phyloP scores from a whole-genome alignment of 2,888 invertebrate species.

The Muschampia staudingeri region DNA sequence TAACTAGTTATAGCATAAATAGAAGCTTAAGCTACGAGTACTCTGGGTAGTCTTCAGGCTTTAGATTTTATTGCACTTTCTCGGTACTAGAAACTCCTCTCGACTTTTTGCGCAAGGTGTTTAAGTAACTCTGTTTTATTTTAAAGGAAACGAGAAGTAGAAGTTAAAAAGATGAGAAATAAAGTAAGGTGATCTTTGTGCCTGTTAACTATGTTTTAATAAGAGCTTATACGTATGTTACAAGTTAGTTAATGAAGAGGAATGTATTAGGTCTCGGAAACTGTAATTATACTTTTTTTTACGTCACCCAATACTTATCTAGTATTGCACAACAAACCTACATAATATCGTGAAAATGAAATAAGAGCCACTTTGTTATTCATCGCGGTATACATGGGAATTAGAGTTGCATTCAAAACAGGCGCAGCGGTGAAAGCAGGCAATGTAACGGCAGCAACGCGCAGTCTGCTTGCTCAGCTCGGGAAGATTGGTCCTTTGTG shows the following conservation, averaged over 20 bases:
- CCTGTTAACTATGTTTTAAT: no score
- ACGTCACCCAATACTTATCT: neutral
- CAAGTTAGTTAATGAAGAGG: neutral
- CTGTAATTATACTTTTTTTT: neutral
- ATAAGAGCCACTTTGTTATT: conserved; percentile 40
- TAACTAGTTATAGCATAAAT: no score
- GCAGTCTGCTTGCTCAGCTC: conserved; percentile 26
- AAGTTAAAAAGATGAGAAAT: no score
- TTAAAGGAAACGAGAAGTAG: no score
- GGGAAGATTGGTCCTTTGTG: conserved; percentile 33
- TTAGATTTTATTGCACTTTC: no score
- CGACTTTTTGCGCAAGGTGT: no score
- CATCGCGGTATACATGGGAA: conserved; percentile 54
- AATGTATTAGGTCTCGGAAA: neutral
- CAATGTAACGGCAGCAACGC: conserved; percentile 29
- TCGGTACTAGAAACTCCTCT: no score
- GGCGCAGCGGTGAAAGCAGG: conserved; percentile 44
- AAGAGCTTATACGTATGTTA: neutral
- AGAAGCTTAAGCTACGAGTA: no score
- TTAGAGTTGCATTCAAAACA: conserved; percentile 47
- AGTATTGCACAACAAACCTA: conserved; percentile 34
- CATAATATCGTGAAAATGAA: conserved; percentile 46
- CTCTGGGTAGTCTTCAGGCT: no score
- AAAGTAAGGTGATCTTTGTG: no score
- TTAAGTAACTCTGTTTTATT: no score